Evolutionary conservation across 1,140 invertebrate species (phyloP).

Genomic region (Drosophila nigromelanica): DNA sequence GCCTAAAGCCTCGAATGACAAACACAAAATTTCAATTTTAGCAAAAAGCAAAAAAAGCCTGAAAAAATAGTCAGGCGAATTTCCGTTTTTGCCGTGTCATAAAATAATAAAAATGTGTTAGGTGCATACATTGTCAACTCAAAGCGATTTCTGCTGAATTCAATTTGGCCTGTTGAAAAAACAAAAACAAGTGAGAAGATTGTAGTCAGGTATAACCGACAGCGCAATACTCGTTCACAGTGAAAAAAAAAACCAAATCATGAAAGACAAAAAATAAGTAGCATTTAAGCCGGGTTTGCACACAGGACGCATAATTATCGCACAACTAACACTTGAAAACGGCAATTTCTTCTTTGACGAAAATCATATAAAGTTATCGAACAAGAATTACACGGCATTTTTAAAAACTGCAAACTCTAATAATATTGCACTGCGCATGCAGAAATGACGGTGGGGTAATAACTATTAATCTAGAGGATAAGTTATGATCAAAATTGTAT

Average conservation of each 20-base stretch:
- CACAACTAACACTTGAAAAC: too few species aligned
- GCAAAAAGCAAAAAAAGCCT: slow-evolving; percentile 19
- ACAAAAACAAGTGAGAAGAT: slow-evolving; percentile 5
- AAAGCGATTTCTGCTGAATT: slow-evolving; percentile 74
- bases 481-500: too few species aligned
- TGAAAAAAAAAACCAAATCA: background rate
- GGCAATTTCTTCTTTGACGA: too few species aligned
- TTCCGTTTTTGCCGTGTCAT: slow-evolving; percentile 54
- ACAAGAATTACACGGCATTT: background rate
- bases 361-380: slow-evolving; percentile 28
- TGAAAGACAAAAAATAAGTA: background rate
- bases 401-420: too few species aligned
- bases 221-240: too few species aligned
- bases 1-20: slow-evolving; percentile 2
- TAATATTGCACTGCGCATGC: too few species aligned
- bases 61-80: slow-evolving; percentile 26
- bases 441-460: too few species aligned
- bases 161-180: slow-evolving; percentile 55
- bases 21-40: slow-evolving; percentile 61
- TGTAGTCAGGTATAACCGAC: too few species aligned
- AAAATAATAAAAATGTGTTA: slow-evolving; percentile 76
- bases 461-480: too few species aligned
- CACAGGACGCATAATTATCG: too few species aligned
- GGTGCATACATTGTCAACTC: slow-evolving; percentile 44
- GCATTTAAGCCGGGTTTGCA: too few species aligned